These are phyloP conservation scores for Tetheella fluctuosa DNA, from an alignment of 2,888 invertebrate species.

Conservation along the genomic window DNA sequence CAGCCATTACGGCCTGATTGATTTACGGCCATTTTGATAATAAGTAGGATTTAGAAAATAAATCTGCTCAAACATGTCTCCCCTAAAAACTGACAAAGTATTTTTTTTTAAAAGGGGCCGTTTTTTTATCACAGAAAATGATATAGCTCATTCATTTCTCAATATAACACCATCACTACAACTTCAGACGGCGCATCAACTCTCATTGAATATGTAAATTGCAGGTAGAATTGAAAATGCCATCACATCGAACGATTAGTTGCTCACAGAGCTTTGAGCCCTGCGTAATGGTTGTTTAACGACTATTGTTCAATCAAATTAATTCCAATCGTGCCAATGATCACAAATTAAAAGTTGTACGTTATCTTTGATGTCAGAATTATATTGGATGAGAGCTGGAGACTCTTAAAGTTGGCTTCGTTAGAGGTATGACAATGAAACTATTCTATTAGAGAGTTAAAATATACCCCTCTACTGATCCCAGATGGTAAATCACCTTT, in stretches of 20 bases:
- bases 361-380: background rate
- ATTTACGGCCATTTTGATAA: too few species aligned
- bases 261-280: slow-evolving; percentile 23
- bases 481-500: too few species aligned
- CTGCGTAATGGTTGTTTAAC: slow-evolving; percentile 7
- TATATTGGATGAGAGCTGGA: background rate
- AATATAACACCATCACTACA: background rate
- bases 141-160: background rate
- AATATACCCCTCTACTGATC: too few species aligned
- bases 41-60: too few species aligned
- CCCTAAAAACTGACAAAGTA: too few species aligned
- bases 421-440: too few species aligned
- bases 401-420: too few species aligned
- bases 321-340: slow-evolving; percentile 6
- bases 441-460: too few species aligned
- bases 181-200: background rate
- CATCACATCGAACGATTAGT: slow-evolving; percentile 50
- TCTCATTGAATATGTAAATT: slow-evolving; percentile 72
- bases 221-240: slow-evolving; percentile 74
- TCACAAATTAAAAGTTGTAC: background rate
- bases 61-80: too few species aligned
- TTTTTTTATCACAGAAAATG: too few species aligned
- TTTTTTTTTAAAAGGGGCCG: too few species aligned
- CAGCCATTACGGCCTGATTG: too few species aligned
- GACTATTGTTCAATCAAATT: background rate